Evolutionary conservation across 2,113 vertebrate species (phyloP).

Genomic region (Hippolais icterina): DNA sequence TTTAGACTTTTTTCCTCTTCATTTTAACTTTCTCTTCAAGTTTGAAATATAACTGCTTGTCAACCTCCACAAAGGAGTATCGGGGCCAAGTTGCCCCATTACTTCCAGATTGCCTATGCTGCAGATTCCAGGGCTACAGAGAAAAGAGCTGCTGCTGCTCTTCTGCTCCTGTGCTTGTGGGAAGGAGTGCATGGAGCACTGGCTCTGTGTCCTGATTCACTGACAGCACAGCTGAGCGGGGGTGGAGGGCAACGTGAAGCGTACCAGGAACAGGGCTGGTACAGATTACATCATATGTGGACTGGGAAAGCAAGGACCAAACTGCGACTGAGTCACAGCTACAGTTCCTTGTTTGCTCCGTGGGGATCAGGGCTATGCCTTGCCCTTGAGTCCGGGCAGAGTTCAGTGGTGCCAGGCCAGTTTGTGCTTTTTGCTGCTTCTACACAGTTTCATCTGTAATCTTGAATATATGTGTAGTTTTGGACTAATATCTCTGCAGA

Average conservation of each 20-base stretch:
- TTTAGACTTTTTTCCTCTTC: neutral
- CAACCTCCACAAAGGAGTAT: neutral
- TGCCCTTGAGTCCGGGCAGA: neutral
- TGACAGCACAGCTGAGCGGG: neutral
- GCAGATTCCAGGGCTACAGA: neutral
- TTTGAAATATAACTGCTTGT: neutral
- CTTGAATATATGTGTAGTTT: neutral
- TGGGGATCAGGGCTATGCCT: neutral
- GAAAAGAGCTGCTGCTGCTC: neutral
- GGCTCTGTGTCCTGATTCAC: neutral
- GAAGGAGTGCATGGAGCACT: neutral
- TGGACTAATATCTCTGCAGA: neutral
- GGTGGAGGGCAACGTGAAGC: neutral
- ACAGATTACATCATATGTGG: neutral
- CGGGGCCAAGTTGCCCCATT: accelerated
- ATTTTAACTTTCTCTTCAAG: neutral
- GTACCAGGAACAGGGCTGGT: slow-evolving; percentile 42
- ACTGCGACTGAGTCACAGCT: neutral
- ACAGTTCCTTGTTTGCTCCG: neutral
- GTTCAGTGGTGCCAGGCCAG: neutral
- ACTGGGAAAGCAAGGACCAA: neutral
- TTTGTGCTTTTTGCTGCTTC: neutral
- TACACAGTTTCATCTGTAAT: neutral
- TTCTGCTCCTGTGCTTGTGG: neutral
- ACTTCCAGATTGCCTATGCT: neutral